A percentile compares a stretch with the other conserved stretches of the same genome.
Evolutionary conservation across 64 coral and sea anemone genomes (phyloP).

Genomic region (Dendronephthya gigantea): DNA sequence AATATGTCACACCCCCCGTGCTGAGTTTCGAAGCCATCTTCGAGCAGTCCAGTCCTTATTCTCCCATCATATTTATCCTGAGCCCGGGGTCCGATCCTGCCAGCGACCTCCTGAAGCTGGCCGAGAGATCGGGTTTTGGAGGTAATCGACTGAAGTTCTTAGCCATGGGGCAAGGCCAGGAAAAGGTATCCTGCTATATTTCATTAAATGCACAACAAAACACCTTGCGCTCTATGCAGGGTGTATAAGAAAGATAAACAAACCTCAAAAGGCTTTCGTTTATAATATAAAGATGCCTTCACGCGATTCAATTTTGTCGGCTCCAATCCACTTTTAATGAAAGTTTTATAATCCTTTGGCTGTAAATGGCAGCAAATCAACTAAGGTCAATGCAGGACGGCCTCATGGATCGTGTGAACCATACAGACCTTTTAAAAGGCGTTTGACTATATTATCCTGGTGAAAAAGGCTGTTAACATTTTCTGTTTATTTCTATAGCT

Average conservation of each 20-base stretch:
- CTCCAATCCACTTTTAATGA: no score
- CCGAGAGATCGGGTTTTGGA: slow-evolving; percentile 94
- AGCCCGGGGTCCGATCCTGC: slow-evolving; percentile 98
- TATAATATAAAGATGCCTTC: no score
- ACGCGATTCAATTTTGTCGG: no score
- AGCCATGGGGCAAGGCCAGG: slow-evolving; percentile 96
- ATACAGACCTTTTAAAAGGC: no score
- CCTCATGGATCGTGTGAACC: no score
- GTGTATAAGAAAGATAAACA: not conserved
- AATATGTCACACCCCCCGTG: slow-evolving; percentile 93
- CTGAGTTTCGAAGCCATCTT: slow-evolving; percentile 97
- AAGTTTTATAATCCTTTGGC: no score
- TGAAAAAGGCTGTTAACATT: no score
- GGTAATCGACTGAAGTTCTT: slow-evolving; percentile 91
- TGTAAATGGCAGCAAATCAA: no score
- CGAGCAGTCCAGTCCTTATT: slow-evolving; percentile 82
- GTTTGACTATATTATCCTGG: no score
- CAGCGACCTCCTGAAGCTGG: slow-evolving; percentile 92
- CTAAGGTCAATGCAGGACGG: no score
- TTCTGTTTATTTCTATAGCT: slow-evolving; percentile 48
- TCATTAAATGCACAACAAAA: no score
- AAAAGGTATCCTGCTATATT: slow-evolving; percentile 51
- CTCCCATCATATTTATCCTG: slow-evolving; percentile 93
- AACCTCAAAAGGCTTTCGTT: not conserved
- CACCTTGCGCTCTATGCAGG: no score